Percentiles rank a stretch among this genome's conserved stretches.
Evolutionary conservation across 2,888 invertebrate species (phyloP).

Genomic region (Erebia ligea): DNA sequence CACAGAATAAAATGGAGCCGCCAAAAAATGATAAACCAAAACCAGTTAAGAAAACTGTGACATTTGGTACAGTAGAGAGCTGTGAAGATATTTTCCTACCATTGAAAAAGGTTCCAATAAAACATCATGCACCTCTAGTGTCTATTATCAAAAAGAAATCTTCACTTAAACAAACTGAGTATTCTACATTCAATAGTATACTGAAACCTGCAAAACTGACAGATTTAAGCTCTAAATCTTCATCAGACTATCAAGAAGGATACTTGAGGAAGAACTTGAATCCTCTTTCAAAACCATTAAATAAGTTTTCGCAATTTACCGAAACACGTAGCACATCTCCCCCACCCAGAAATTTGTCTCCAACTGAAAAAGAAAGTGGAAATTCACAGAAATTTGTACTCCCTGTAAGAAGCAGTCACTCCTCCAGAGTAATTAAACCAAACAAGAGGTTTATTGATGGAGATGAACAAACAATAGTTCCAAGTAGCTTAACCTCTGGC

Average conservation of each 20-base stretch:
- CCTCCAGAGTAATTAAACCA: slow-evolving; percentile 93
- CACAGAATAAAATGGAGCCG: slow-evolving; percentile 80
- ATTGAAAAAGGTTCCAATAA: slow-evolving; percentile 81
- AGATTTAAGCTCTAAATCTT: slow-evolving; percentile 84
- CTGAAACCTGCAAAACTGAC: slow-evolving; percentile 85
- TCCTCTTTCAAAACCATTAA: slow-evolving; percentile 74
- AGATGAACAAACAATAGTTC: slow-evolving; percentile 73
- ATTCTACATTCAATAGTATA: slow-evolving; percentile 83
- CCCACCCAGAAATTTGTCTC: slow-evolving; percentile 71
- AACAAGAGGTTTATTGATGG: slow-evolving; percentile 92
- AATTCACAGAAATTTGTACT: slow-evolving; percentile 86
- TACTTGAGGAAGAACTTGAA: slow-evolving; percentile 76
- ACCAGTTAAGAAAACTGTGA: slow-evolving; percentile 85
- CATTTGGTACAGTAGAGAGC: slow-evolving; percentile 85
- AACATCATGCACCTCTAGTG: slow-evolving; percentile 84
- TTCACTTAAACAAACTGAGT: slow-evolving; percentile 80
- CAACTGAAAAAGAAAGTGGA: slow-evolving; percentile 65
- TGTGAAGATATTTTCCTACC: slow-evolving; percentile 84
- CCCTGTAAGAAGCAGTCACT: slow-evolving; percentile 92
- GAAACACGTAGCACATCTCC: slow-evolving; percentile 76
- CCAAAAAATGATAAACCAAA: slow-evolving; percentile 72
- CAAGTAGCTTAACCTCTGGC: slow-evolving; percentile 57
- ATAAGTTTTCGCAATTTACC: slow-evolving; percentile 75
- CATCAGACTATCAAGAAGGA: slow-evolving; percentile 76
- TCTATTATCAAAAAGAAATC: slow-evolving; percentile 86